phyloP scores from a whole-genome alignment of 1,140 invertebrate genomes.

The Bombyx mandarina region DNA sequence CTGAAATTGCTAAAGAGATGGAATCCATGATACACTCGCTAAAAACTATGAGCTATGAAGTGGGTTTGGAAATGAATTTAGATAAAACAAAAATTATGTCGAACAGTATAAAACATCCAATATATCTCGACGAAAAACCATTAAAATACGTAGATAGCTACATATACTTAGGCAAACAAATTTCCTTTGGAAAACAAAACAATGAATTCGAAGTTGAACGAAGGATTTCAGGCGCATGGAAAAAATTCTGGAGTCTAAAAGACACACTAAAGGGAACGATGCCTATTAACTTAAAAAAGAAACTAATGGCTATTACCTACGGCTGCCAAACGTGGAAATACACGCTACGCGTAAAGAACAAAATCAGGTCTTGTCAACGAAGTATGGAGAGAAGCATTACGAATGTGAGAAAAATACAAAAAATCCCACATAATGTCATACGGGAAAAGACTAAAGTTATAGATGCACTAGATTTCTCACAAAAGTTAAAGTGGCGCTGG shows the following conservation, averaged over 20 bases:
- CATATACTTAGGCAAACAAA: neutral
- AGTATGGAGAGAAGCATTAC: slow-evolving; percentile 4
- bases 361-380: slow-evolving; percentile 3
- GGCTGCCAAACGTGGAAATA: slow-evolving; percentile 6
- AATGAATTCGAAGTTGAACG: slow-evolving; percentile 9
- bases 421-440: slow-evolving; percentile 1
- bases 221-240: slow-evolving; percentile 9
- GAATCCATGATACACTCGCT: slow-evolving; percentile 8
- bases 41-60: slow-evolving; percentile 4
- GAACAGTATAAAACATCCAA: slow-evolving; percentile 7
- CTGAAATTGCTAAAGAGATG: slow-evolving; percentile 6
- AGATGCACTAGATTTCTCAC: slow-evolving; percentile 5
- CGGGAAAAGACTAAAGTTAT: slow-evolving; percentile 7
- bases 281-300: slow-evolving; percentile 5
- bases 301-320: slow-evolving; percentile 5
- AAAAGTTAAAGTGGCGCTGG: slow-evolving; percentile 3
- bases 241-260: slow-evolving; percentile 10
- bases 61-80: slow-evolving; percentile 11
- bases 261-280: neutral
- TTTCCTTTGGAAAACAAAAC: slow-evolving; percentile 1
- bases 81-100: slow-evolving; percentile 2
- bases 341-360: neutral
- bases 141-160: slow-evolving; percentile 9
- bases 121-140: neutral
- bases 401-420: slow-evolving; percentile 5